phyloP scores from a whole-genome alignment of 2,113 vertebrate genomes.

The Spheniscus mendiculus region DNA sequence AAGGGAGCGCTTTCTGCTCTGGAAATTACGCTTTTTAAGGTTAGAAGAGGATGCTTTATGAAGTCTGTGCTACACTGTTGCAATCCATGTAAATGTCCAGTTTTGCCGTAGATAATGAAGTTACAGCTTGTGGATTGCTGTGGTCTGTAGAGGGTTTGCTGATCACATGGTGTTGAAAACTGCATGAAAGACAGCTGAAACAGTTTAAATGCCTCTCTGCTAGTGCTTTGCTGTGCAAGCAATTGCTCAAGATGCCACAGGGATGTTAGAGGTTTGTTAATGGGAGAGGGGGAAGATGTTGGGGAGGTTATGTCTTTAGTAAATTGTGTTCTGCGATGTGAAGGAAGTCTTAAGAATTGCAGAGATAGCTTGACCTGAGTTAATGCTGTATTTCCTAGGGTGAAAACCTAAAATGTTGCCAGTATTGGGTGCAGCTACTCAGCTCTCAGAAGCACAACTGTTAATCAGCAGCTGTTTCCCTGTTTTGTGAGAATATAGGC shows the following conservation, averaged over 20 bases:
- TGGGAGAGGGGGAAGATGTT: not conserved
- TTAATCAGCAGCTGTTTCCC: not conserved
- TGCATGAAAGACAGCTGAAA: not conserved
- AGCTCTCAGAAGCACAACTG: not conserved
- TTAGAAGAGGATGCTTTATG: conserved; percentile 7
- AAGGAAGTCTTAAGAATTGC: not conserved
- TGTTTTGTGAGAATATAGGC: not conserved
- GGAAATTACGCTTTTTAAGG: conserved; percentile 23
- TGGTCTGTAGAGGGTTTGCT: not conserved
- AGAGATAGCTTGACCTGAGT: not conserved
- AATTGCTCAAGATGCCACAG: not conserved
- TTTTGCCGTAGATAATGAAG: not conserved
- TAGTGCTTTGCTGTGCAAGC: not conserved
- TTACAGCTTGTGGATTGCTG: not conserved
- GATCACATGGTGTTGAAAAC: not conserved
- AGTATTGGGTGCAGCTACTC: not conserved
- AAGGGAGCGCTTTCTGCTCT: conserved; percentile 25
- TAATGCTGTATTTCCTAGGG: not conserved
- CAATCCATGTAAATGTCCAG: not conserved
- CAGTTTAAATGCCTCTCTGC: not conserved
- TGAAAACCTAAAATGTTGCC: not conserved
- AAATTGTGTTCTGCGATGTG: not conserved
- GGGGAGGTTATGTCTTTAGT: not conserved
- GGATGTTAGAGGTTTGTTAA: not conserved
- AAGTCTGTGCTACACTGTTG: not conserved